phyloP scores from a whole-genome alignment of 2,888 invertebrate genomes.

The Dicyrtoma fusca region DNA sequence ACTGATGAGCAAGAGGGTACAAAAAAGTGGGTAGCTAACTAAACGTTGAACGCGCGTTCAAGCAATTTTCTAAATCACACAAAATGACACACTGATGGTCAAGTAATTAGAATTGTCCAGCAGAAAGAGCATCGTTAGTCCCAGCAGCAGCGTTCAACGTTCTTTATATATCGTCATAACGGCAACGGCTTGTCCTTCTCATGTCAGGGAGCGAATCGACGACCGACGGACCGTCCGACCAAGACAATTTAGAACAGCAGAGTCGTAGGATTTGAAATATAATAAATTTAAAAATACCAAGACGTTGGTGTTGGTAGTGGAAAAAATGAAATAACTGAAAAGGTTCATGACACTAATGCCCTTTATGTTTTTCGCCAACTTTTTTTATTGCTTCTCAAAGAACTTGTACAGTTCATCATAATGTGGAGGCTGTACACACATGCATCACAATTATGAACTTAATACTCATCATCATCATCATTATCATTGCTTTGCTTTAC shows the following conservation, averaged over 20 bases:
- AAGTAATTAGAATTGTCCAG: constrained; percentile 18
- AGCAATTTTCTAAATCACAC: constrained; percentile 12
- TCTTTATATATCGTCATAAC: too few species aligned
- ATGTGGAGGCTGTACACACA: constrained; percentile 3
- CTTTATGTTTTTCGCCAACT: background rate
- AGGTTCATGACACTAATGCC: constrained; percentile 22
- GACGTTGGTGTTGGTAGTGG: too few species aligned
- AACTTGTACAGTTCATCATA: background rate
- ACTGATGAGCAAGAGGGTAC: too few species aligned
- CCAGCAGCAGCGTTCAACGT: too few species aligned
- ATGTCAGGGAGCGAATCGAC: too few species aligned
- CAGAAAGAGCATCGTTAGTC: constrained; percentile 13
- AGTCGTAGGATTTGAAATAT: too few species aligned
- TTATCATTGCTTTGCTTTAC: constrained; percentile 7
- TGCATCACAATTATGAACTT: constrained; percentile 28
- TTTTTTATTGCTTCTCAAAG: constrained; percentile 17
- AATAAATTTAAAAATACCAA: too few species aligned
- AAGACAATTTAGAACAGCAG: too few species aligned
- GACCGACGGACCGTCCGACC: too few species aligned
- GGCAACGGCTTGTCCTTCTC: too few species aligned
- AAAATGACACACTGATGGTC: constrained; percentile 9
- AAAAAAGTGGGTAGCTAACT: too few species aligned
- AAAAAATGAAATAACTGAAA: background rate
- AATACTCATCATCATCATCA: constrained; percentile 23
- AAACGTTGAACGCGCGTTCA: too few species aligned